Base-by-base conservation (phyloP, 2,888 invertebrate genomes). In the Tortricodes alternella region DNA sequence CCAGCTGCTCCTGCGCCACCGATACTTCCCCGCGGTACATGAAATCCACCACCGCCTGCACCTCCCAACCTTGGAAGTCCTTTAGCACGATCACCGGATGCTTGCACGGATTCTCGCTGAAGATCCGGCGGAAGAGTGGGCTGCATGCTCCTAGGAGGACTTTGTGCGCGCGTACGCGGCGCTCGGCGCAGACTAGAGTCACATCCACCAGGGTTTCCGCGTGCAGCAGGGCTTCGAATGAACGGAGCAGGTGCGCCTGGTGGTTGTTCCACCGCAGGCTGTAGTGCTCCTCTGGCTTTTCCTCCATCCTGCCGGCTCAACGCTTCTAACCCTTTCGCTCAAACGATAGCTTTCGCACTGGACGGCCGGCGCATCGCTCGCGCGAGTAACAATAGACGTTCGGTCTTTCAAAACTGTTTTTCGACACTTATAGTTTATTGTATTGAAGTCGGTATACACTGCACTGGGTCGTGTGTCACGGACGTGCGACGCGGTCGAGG, bases 241-340 rank as follows among this genome's bases (percentile, higher is more conserved):
- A 95, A 72, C 95, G 93, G 67, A 97, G 92, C 76, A 98, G 94
- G 85, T 97, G 96, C 68, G 94, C 94, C 83, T 96, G 96, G 92
- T 97, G 97, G 91, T 97, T 97, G 92, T 97, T 97, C 97, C 97
- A 98, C 86, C 96, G 94, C 76, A 97, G 92, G 80, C 96, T 97
- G 89, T 97, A 97, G 85, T 97, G 96, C 80, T 96, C 96, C 87
- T 96, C 91, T 68, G 84, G 73, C 74, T 89, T 89, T 80, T 88
- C 88, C 86, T 87, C 89, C 89, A 90, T 90, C 72, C 78, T 59
- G 51, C 48, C 53, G 52, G 51, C 32, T 48, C 18, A 21, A 19
- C 78, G 76, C 78, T 83, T 53, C 39, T 6, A 83, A 85, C 88
- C 85, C 87, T 86, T 87, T 85, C 81, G 74, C 77, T 87, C 79